These are phyloP conservation scores for Cyaniris semiargus DNA, from an alignment of 2,888 invertebrate species.

Conservation along the genomic window DNA sequence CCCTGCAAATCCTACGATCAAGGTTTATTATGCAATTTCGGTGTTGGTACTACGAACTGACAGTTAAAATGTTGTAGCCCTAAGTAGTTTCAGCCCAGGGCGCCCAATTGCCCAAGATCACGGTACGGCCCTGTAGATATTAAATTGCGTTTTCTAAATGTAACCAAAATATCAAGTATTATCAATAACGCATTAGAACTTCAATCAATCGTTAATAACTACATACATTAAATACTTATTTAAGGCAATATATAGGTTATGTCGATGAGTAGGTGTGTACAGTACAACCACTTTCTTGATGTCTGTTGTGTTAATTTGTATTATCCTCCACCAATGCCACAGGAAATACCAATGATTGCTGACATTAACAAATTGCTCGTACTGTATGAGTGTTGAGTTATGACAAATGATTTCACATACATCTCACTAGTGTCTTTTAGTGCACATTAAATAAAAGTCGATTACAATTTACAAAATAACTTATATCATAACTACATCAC, in stretches of 20 bases:
- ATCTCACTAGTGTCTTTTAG: slow-evolving; percentile 77
- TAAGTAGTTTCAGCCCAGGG: too few species aligned
- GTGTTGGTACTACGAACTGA: too few species aligned
- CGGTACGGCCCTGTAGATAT: too few species aligned
- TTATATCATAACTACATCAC: slow-evolving; percentile 36
- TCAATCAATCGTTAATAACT: background rate
- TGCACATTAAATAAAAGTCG: slow-evolving; percentile 48
- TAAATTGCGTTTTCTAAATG: too few species aligned
- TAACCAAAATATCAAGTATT: background rate
- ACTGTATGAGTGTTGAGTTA: background rate
- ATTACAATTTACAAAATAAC: slow-evolving; percentile 34
- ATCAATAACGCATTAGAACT: background rate
- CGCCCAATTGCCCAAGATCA: too few species aligned
- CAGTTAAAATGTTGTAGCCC: too few species aligned
- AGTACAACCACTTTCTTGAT: background rate
- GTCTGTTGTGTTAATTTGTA: background rate
- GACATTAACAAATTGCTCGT: background rate
- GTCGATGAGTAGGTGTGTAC: background rate
- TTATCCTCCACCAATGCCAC: background rate
- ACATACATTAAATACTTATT: background rate
- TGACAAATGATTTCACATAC: slow-evolving; percentile 42
- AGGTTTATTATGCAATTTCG: too few species aligned
- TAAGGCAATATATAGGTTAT: background rate
- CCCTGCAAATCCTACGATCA: too few species aligned
- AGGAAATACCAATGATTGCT: background rate